Evolutionary conservation across 35 echinoderm and acorn worm genomes (phyloP), one percentile per base, ranked within the genome.

Genomic region (Apostichopus parvimensis): DNA sequence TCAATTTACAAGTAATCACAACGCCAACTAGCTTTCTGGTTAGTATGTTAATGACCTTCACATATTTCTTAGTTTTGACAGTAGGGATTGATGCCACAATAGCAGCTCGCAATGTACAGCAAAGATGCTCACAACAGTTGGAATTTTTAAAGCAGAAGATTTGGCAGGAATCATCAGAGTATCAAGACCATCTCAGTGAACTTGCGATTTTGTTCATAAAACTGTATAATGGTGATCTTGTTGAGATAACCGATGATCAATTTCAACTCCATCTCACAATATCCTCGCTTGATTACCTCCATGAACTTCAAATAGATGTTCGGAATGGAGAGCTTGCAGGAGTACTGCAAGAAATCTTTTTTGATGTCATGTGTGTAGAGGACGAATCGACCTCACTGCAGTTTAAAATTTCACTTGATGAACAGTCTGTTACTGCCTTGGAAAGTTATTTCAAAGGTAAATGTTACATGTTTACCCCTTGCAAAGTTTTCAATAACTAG

Each of bases 181-280:
- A 75, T 75, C 71, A 20, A 18, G 71, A 75, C 71, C 71, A 75
- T 22, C 71, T 75, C 71, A n/a, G 71, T 22, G 71, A 75, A 75
- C 17, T 75, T 2, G 71, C 24, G 13, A 75, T 18, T 75, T 22
- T 75, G 21, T 0, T 75, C 17, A 75, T 4, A 6, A 75, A 20
- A 24, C 6, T 75, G 71, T 75, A 75, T 22, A 18, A 22, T 18
- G 71, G 17, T 18, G 21, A 20, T 75, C 71, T 75, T 7, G 71
- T 75, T 18, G n/a, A 18, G 21, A 75, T 75, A 75, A 6, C 71
- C 17, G n/a, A 21, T 75, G 71, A 75, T 22, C 14, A 75, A 22
- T 14, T 75, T 75, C 71, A n/a, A 5, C 71, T 75, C 20, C 71
- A 75, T 6, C 7, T 75, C 71, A 20, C 20, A 18, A 75, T 75